Conservation (phyloP, 2,797 vertebrate genomes). For the Sciurus vulgaris region DNA sequence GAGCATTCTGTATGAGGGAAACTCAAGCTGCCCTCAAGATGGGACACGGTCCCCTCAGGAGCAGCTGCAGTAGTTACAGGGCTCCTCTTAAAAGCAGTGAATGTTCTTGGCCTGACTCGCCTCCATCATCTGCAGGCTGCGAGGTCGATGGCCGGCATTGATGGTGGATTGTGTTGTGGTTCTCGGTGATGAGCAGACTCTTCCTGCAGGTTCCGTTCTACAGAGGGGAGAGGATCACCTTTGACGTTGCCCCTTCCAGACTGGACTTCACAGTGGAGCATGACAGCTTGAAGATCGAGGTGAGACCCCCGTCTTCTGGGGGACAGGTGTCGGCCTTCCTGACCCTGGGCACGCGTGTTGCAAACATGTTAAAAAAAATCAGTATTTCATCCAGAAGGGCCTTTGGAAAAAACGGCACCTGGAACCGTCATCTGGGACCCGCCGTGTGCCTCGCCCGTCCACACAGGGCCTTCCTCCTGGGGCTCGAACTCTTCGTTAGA, state of each 20-base stretch:
- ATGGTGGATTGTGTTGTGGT: neutral
- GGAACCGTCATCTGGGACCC: neutral
- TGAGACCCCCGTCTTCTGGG: constrained; percentile 77
- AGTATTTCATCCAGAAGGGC: neutral
- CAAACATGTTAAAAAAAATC: neutral
- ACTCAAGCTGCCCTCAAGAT: neutral
- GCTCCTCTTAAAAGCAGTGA: neutral
- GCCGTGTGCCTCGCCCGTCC: rapidly evolving
- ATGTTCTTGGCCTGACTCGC: neutral
- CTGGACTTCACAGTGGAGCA: constrained; percentile 96
- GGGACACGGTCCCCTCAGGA: neutral
- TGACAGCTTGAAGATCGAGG: constrained; percentile 95
- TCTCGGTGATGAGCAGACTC: neutral
- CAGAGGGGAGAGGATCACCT: constrained; percentile 97
- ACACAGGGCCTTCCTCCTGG: neutral
- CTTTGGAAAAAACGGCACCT: neutral
- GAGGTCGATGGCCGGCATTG: rapidly evolving
- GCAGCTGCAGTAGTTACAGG: neutral
- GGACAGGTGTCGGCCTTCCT: neutral
- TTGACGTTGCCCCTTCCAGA: constrained; percentile 97
- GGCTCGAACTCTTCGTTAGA: neutral
- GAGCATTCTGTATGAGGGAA: neutral
- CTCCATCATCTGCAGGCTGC: neutral
- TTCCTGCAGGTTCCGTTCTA: constrained; percentile 95
- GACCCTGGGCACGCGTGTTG: neutral